Evolutionary conservation across 2,888 invertebrate species (phyloP).

Genomic region (Drosophila subsilvestris): DNA sequence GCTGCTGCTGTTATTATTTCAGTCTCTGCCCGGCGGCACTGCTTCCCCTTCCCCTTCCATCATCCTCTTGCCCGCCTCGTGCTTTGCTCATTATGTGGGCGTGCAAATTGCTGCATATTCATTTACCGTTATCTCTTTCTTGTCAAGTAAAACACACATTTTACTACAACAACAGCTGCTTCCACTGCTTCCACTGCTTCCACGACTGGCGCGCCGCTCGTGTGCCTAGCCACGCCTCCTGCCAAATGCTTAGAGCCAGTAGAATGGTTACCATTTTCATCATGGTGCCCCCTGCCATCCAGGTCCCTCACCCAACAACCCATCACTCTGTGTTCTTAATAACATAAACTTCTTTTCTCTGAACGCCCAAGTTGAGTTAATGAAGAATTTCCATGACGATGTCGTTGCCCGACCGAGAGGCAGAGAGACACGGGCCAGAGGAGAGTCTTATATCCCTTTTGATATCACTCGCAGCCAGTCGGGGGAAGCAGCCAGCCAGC

Average conservation of each 20-base stretch:
- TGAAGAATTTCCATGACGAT: constrained; percentile 81
- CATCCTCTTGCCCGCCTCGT: neutral
- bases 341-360: constrained; percentile 77
- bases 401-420: constrained; percentile 35
- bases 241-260: neutral
- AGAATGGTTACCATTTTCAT: neutral
- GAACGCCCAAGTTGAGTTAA: constrained; percentile 72
- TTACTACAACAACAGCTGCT: constrained; percentile 62
- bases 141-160: constrained; percentile 73
- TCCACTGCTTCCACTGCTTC: constrained; percentile 40
- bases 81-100: constrained; percentile 75
- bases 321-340: constrained; percentile 60
- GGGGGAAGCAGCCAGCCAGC: constrained; percentile 47
- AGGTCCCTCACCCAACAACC: constrained; percentile 3
- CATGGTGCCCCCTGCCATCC: constrained; percentile 3
- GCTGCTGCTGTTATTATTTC: constrained; percentile 66
- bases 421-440: neutral
- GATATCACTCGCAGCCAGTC: constrained; percentile 47
- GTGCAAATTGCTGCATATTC: constrained; percentile 80
- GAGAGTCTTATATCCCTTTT: constrained; percentile 48
- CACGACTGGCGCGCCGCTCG: neutral
- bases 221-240: constrained; percentile 17
- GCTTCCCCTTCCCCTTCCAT: neutral
- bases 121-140: constrained; percentile 78
- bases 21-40: constrained; percentile 56